These are phyloP conservation scores for Deroplatys truncata DNA, from an alignment of 2,888 invertebrate genomes.

Conservation along the genomic window DNA sequence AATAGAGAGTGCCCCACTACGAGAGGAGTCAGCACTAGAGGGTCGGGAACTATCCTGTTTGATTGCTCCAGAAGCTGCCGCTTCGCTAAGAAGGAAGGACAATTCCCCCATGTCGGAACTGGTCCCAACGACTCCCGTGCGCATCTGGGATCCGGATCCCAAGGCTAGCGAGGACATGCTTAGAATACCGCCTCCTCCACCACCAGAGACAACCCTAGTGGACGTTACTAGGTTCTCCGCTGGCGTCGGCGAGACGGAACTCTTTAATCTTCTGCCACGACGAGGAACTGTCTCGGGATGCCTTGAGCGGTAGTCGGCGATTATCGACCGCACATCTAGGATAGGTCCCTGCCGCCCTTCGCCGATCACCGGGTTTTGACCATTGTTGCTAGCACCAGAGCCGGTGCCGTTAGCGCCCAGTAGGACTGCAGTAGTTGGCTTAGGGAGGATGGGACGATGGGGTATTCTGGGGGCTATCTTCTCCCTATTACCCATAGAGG, in stretches of 20 bases:
- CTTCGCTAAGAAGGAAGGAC: constrained; percentile 25
- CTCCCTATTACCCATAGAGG: constrained; percentile 10
- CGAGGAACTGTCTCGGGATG: constrained; percentile 71
- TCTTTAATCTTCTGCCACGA: constrained; percentile 42
- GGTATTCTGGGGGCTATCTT: constrained; percentile 30
- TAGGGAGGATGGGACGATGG: constrained; percentile 46
- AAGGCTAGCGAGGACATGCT: constrained; percentile 44
- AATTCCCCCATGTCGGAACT: constrained; percentile 26
- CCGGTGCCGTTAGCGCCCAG: not conserved
- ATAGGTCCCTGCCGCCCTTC: constrained; percentile 71
- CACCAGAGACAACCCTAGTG: constrained; percentile 19
- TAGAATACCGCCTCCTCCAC: constrained; percentile 31
- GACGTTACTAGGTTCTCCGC: constrained; percentile 29
- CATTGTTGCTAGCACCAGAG: constrained; percentile 20
- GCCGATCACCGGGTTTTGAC: constrained; percentile 56
- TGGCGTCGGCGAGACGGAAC: constrained; percentile 26
- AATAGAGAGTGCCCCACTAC: constrained; percentile 41
- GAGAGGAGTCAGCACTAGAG: constrained; percentile 52
- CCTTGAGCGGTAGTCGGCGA: constrained; percentile 72
- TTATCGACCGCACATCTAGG: constrained; percentile 78
- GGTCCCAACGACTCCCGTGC: constrained; percentile 31
- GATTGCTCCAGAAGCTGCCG: constrained; percentile 23
- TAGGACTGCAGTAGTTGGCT: constrained; percentile 35
- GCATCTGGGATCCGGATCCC: constrained; percentile 47
- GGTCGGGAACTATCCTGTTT: constrained; percentile 45